Base-by-base conservation (phyloP, 1,140 invertebrate genomes). In the Chrysomallon squamiferum region DNA sequence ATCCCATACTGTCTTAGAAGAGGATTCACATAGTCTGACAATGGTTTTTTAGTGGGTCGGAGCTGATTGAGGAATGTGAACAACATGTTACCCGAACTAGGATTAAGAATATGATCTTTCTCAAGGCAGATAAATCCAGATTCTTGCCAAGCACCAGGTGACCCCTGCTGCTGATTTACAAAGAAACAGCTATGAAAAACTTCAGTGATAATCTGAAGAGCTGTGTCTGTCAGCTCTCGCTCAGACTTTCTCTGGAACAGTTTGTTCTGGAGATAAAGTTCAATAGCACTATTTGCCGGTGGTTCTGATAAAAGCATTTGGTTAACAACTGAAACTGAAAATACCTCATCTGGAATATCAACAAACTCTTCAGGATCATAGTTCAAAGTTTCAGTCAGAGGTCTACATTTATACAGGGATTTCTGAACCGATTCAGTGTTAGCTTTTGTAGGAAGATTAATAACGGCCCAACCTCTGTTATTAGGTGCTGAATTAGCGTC, bases 181-280 rank as follows among this genome's bases (percentile, higher is more conserved):
- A 85, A 79, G 67, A 80, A 83, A 73, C 84, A 84, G 64, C 83
- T 84, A 68, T 84, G 83, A 61, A 84, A 85, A 3, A 85, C 78
- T 59, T 85, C 84, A 13, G 82, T 84, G 25, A 85, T 56, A 7
- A 79, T 81, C 35, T 79, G 66, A 2, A 71, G 68, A 3, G 81
- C 82, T 9, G 52, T 74, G 43, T 77, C 78, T n/a, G 43, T 59
- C 25, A 62, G 66, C n/a, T 73, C 65, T n/a, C 35, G 52, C 2
- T 56, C 41, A 6, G 58, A 30, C 2, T 56, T 20, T 35, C 66
- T 73, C 20, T 57, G 66, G 47, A 81, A 73, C 41, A 85, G 74
- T 66, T 81, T 83, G 60, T 64, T 58, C 33, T 69, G 52, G 6
- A 85, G 71, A 68, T 79, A 85, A 45, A 73, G 65, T 43, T 84